Evolutionary conservation across 2,797 vertebrate species (phyloP), one percentile per base, ranked within the genome.

Genomic region (Spinus pinus): DNA sequence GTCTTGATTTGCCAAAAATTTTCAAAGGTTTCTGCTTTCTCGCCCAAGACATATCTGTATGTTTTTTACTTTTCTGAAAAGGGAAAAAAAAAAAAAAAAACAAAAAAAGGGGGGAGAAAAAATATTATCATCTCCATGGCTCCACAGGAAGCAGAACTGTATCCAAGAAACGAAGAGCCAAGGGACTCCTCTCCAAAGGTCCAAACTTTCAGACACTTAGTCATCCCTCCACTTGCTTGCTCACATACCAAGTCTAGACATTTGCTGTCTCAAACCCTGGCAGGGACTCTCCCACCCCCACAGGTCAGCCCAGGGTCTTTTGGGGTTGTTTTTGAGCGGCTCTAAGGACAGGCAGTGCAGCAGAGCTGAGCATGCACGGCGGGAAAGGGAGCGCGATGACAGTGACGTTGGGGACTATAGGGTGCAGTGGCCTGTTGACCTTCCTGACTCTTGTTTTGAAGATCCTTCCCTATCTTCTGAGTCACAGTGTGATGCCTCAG

Each of bases 141-240:
- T 95, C 58, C 65, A 50, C 82, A 72, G 85, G 69, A 94, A 88
- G 64, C 9, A 1, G 50, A 94, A 90, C 50, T 81, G 75, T 37
- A 79, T 94, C 96, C 87, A 94, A 94, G 85, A 74, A 91, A 83
- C 23, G 1, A 93, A 66, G 72, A 94, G 93, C 87, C 85, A 86
- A 91, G 69, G 37, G 77, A 90, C 72, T 91, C 66, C 65, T 94
- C 81, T 94, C 82, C 80, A 64, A 83, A 96, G 86, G 75, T 72
- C 91, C 87, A 81, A 94, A 93, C 95, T 94, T 96, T 81, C 89
- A 94, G 95, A 96, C 96, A 88, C 72, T 96, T 93, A 95, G 85
- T 96, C 96, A 95, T 94, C 75, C 78, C 58, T 81, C 70, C 37
- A 14, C 60, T 57, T 10, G 10, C 86, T 72, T 44, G 67, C 79